Base-by-base conservation (phyloP, 2,797 vertebrate genomes). In the Acipenser oxyrinchus region DNA sequence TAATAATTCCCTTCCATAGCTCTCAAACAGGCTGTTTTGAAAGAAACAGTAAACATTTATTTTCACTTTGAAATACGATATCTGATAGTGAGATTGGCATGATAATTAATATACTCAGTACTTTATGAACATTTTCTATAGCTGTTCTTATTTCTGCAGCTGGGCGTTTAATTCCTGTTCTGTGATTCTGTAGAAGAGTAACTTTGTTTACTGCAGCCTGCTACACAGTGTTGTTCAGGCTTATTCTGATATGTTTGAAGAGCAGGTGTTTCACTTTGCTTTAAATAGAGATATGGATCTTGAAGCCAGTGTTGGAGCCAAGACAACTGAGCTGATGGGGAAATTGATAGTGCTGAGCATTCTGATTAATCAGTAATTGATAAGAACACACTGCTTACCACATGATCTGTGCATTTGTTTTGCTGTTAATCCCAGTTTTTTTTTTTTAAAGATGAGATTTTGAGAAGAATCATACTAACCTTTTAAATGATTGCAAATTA, bases 141-240 rank as follows among this genome's bases (percentile, higher is more conserved):
- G 51, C 11, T 11, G 51, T 52, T 52, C 51, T 8, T 7, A 7
- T 52, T 11, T 11, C 7, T 7, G 7, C 49, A n/a, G 49, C 52
- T 49, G 23, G 63, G 63, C 51, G 7, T 53, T 18, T 55, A 5
- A 52, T n/a, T 53, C 51, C 51, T 51, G 13, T 37, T 18, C 53
- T n/a, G 15, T 65, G 64, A 52, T 50, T 49, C 74, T 72, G 66
- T 65, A 60, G 69, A 75, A 80, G 77, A 80, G 75, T 80, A 72
- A 69, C 71, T 69, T 71, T 68, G 72, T 18, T 62, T 69, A 53
- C 48, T 18, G 81, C 81, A 82, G 81, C 81, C 73, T 77, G 79
- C 67, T 78, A 81, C 75, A 12, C 59, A 71, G 62, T 79, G 69
- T 71, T 71, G 75, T 74, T 77, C 55, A 18, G 18, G 18, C 18